phyloP scores from a whole-genome alignment of 2,797 vertebrate species.

The Micrastur ruficollis region DNA sequence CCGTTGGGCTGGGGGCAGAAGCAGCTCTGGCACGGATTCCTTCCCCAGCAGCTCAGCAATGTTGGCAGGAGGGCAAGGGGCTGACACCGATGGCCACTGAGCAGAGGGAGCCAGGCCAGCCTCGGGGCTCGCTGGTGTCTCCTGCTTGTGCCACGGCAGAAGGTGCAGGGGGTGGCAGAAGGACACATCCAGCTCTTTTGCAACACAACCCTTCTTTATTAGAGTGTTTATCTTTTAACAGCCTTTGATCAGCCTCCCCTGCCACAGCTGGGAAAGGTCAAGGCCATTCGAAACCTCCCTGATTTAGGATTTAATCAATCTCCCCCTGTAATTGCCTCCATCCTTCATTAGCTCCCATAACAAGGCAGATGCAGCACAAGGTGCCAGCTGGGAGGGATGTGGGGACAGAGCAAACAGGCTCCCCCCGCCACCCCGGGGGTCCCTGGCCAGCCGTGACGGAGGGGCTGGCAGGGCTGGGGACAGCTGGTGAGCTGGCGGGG shows the following conservation, averaged over 20 bases:
- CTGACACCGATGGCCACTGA: fast-evolving
- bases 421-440: fast-evolving
- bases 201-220: not conserved
- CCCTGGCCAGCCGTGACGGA: not conserved
- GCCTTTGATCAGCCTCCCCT: not conserved
- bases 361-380: not conserved
- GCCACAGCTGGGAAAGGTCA: not conserved
- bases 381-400: not conserved
- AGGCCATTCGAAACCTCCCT: not conserved
- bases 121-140: fast-evolving
- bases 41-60: fast-evolving
- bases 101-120: not conserved
- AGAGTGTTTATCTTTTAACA: not conserved
- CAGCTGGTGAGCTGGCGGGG: not conserved
- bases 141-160: fast-evolving
- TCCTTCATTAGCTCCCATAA: not conserved
- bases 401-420: not conserved
- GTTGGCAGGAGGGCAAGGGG: not conserved
- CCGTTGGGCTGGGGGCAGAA: not conserved
- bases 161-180: not conserved
- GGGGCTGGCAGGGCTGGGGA: not conserved
- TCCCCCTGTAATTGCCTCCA: not conserved
- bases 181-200: not conserved
- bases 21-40: fast-evolving
- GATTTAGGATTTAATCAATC: not conserved